phyloP scores from a whole-genome alignment of 2,888 invertebrate genomes.

The Leptopilina syphax region DNA sequence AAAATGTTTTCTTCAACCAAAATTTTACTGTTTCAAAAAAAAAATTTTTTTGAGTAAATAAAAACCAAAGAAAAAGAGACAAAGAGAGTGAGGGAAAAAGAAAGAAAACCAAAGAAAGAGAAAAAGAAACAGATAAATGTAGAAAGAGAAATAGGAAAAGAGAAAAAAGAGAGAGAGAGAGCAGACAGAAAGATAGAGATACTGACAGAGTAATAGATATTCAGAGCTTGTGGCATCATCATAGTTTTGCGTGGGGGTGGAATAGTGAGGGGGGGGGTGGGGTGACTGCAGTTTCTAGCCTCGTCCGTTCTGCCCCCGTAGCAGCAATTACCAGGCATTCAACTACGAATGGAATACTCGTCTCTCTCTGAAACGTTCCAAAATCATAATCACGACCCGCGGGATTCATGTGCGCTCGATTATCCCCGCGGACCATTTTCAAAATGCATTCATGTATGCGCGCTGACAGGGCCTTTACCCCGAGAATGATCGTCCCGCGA shows the following conservation, averaged over 20 bases:
- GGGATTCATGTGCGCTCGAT: constrained; percentile 55
- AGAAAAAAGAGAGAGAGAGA: neutral
- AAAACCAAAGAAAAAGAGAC: too few relatives aligned
- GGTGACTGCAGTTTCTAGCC: constrained; percentile 12
- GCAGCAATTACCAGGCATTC: constrained; percentile 68
- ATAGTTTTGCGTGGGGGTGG: neutral
- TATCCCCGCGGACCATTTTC: constrained; percentile 50
- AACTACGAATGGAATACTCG: constrained; percentile 53
- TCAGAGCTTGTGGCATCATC: neutral
- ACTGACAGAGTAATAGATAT: constrained; percentile 29
- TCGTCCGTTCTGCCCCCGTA: constrained; percentile 51
- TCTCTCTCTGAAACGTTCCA: constrained; percentile 43
- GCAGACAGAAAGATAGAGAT: neutral
- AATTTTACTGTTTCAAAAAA: too few relatives aligned
- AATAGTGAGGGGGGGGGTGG: neutral
- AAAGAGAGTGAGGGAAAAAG: too few relatives aligned
- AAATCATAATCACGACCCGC: constrained; percentile 57
- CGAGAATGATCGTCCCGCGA: constrained; percentile 36
- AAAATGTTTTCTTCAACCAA: too few relatives aligned
- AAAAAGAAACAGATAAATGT: too few relatives aligned
- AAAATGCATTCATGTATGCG: constrained; percentile 53
- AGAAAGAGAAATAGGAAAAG: neutral
- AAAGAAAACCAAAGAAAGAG: too few relatives aligned
- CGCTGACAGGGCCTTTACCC: constrained; percentile 33
- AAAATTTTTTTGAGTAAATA: too few relatives aligned